Percentiles rank a stretch among this genome's conserved stretches.
phyloP scores from a whole-genome alignment of 2,113 vertebrate genomes.

The Ibidorhyncha struthersii region DNA sequence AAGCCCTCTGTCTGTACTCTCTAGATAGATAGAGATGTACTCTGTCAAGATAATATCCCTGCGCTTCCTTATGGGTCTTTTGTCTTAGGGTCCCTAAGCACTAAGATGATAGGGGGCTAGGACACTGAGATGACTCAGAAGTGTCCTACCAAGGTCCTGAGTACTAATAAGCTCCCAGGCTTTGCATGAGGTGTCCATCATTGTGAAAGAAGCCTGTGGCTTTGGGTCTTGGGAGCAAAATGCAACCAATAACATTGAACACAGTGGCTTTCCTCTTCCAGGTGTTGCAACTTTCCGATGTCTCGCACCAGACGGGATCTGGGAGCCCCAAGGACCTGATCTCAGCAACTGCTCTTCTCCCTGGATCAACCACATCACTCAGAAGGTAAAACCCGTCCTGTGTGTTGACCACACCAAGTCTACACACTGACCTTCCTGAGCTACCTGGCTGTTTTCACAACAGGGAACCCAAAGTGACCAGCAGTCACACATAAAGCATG shows the following conservation, averaged over 20 bases:
- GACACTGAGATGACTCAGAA: neutral
- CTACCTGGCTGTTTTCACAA: neutral
- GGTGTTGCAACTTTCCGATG: conserved; percentile 90
- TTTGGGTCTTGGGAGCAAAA: neutral
- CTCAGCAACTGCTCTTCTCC: conserved; percentile 97
- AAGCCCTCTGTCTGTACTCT: neutral
- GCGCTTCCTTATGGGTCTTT: neutral
- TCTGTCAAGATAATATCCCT: neutral
- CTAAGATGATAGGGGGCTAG: neutral
- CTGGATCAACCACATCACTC: conserved; percentile 94
- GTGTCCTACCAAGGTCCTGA: neutral
- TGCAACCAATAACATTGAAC: neutral
- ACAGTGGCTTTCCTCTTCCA: conserved; percentile 22
- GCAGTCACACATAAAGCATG: neutral
- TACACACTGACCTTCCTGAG: neutral
- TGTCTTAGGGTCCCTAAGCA: neutral
- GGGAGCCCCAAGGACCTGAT: conserved; percentile 94
- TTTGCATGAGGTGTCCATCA: neutral
- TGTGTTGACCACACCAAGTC: neutral
- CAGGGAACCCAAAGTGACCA: neutral
- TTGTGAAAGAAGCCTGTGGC: neutral
- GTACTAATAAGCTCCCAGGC: neutral
- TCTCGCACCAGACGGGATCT: conserved; percentile 86
- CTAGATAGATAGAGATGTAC: too few species aligned
- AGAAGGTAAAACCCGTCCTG: conserved; percentile 84